A percentile compares a stretch with the other conserved stretches of the same genome.
These are phyloP conservation scores for Plestiodon gilberti DNA, from an alignment of 2,113 vertebrate genomes.

Conservation along the genomic window DNA sequence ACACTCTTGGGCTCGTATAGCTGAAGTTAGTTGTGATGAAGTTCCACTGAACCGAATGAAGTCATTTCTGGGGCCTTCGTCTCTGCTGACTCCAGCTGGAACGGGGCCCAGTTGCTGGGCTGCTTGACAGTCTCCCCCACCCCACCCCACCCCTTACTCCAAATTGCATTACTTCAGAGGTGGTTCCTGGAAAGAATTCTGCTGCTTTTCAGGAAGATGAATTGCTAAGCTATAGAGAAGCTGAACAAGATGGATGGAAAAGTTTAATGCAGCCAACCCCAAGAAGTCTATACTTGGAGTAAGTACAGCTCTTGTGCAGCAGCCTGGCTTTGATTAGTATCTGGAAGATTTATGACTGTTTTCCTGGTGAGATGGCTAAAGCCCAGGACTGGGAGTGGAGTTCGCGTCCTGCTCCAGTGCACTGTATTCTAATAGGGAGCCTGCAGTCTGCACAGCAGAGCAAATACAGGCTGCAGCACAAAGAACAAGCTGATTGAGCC, in stretches of 20 bases:
- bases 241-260: conserved; percentile 13
- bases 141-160: not conserved
- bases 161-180: not conserved
- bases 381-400: not conserved
- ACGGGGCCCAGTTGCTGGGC: not conserved
- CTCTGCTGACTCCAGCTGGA: not conserved
- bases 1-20: not conserved
- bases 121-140: no score
- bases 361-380: not conserved
- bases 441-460: not conserved
- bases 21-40: no score
- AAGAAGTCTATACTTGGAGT: not conserved
- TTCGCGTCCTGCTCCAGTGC: not conserved
- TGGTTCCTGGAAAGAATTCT: not conserved
- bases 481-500: not conserved
- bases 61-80: not conserved
- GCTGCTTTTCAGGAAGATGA: not conserved
- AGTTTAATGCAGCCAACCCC: not conserved
- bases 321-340: conserved; percentile 12
- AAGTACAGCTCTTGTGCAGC: not conserved
- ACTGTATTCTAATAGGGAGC: not conserved
- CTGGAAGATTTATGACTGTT: conserved; percentile 10
- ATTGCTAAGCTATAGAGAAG: not conserved
- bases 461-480: not conserved
- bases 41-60: not conserved